Evolutionary conservation across 2,797 vertebrate genomes (phyloP), one percentile per base, ranked within the genome.

Genomic region (Clarias pachynema): DNA sequence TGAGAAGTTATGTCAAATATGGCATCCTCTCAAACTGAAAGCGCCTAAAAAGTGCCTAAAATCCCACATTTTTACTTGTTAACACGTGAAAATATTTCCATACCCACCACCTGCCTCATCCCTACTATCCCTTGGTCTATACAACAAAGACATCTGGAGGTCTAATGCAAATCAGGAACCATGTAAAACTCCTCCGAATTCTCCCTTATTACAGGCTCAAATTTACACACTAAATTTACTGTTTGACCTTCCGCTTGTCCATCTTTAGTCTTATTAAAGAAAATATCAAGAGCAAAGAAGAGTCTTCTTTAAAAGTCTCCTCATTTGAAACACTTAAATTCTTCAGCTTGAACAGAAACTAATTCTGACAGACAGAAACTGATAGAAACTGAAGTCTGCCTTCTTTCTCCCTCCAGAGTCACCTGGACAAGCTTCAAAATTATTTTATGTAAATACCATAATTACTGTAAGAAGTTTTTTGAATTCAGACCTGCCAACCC

Each of bases 371-470:
- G 31, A 31, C 31, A 31, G 31, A 31, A 31, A 31, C 31, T 31
- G 31, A 31, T 2, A 31, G 31, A 31, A 31, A 31, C 31, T 16
- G 29, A 56, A 56, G 72, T 56, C 49, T 44, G 14, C 14, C 26
- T 77, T 29, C 53, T 34, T 60, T 60, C 75, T 34, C 10, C 10
- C 57, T 78, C 31, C 75, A 78, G 60, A 59, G 59, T 79, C 34
- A 79, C 59, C 59, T 44, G 77, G 77, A 79, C 59, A 79, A 14
- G 57, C 59, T 63, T 62, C 8, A 37, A 37, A 79, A 79, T 65
- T 79, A 79, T 79, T 29, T 49, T 16, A 79, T 65, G 26, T 63
- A 79, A 65, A 79, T 79, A 63, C 37, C 77, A 63, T 60, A 49
- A 63, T 63, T 63, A 63, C 5, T 0, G 37, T 44, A 44, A 79